A percentile compares a stretch with the other conserved stretches of the same genome.
Evolutionary conservation across 2,113 vertebrate genomes (phyloP).

Genomic region (Xenus cinereus): DNA sequence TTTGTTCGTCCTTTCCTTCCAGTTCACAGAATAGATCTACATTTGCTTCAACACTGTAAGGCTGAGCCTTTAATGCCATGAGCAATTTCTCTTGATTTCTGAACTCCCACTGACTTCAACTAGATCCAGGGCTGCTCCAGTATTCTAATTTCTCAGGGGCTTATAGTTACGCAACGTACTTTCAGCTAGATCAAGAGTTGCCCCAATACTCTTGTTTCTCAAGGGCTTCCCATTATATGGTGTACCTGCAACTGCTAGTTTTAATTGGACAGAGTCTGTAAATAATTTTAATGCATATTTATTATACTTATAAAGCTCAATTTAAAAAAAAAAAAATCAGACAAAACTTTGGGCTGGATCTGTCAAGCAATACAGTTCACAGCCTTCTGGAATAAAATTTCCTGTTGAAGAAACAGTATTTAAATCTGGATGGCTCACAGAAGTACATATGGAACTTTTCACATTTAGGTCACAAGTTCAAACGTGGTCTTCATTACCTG

Average conservation of each 20-base stretch:
- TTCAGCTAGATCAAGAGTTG: neutral
- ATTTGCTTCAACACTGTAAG: neutral
- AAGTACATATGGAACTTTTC: neutral
- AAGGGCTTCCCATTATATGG: neutral
- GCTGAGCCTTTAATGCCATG: neutral
- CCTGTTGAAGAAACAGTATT: neutral
- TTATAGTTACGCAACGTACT: neutral
- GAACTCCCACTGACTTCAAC: neutral
- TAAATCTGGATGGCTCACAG: neutral
- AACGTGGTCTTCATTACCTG: slow-evolving; percentile 12
- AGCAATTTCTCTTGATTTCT: neutral
- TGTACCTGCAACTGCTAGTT: neutral
- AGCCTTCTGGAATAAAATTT: neutral
- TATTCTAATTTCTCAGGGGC: neutral
- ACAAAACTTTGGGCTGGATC: neutral
- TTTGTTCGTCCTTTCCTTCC: neutral
- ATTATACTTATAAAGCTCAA: neutral
- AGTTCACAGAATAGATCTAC: neutral
- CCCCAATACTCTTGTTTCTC: neutral
- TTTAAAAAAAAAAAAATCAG: neutral
- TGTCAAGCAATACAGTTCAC: neutral
- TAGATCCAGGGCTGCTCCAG: neutral
- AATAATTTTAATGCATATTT: neutral
- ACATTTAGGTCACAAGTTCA: slow-evolving; percentile 35
- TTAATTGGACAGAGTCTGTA: neutral